A percentile compares a stretch with the other conserved stretches of the same genome.
These are phyloP conservation scores for Armadillidium nasatum DNA, from an alignment of 1,140 invertebrate genomes.

Conservation along the genomic window DNA sequence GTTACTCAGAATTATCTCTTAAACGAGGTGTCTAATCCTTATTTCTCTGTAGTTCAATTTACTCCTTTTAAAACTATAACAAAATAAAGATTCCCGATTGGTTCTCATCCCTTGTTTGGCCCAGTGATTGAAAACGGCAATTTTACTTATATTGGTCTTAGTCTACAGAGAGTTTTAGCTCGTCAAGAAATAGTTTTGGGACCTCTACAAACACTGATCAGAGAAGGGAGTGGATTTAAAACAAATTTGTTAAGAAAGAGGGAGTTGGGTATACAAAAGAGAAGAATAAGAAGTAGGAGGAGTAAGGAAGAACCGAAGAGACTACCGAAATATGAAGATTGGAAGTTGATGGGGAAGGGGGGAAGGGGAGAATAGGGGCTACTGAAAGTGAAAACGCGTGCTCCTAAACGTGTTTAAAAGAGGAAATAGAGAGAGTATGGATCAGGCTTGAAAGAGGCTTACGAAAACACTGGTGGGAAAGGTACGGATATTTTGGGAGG, in stretches of 20 bases:
- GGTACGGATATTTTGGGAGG: not conserved
- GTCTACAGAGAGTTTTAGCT: not conserved
- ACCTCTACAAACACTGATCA: not conserved
- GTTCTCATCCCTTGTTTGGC: not conserved
- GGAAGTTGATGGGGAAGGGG: not conserved
- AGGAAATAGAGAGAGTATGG: conserved; percentile 6
- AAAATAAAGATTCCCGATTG: not conserved
- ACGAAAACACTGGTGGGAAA: conserved; percentile 3
- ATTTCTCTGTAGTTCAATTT: not conserved
- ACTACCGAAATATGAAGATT: not conserved
- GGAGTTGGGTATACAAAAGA: not conserved
- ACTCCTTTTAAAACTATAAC: not conserved
- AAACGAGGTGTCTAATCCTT: not conserved
- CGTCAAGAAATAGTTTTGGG: not conserved
- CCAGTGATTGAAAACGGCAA: conserved; percentile 2
- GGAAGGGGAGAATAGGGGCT: not conserved
- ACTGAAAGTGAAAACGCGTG: not conserved
- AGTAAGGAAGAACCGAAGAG: not conserved
- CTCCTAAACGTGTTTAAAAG: not conserved
- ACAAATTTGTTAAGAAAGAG: not conserved
- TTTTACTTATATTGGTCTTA: not conserved
- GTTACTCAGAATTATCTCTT: not conserved
- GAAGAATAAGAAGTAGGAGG: not conserved
- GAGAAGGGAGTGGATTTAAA: not conserved
- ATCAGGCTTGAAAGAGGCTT: conserved; percentile 2